Evolutionary conservation across 2,113 vertebrate species (phyloP).

Genomic region (Urocitellus parryii): DNA sequence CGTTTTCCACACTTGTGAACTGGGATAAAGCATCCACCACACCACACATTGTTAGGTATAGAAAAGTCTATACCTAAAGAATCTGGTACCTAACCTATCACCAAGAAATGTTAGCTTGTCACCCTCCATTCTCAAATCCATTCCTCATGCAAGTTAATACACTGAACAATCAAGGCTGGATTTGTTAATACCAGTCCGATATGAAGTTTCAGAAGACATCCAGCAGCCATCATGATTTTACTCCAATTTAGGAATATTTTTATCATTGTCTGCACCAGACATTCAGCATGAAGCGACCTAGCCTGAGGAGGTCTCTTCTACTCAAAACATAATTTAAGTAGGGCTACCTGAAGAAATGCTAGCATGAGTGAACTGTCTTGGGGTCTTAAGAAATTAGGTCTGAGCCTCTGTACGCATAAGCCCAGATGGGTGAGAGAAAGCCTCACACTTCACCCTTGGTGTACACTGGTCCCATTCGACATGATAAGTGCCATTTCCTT

Average conservation of each 20-base stretch:
- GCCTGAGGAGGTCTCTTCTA: not conserved
- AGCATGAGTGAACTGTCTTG: not conserved
- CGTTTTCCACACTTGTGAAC: not conserved
- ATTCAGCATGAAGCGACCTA: not conserved
- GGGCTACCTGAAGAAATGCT: not conserved
- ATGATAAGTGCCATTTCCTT: not conserved
- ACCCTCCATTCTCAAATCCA: slow-evolving; percentile 23
- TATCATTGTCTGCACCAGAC: not conserved
- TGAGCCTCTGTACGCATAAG: not conserved
- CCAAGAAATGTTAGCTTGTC: slow-evolving; percentile 49
- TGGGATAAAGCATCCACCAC: not conserved
- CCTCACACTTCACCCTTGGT: not conserved
- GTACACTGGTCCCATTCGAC: not conserved
- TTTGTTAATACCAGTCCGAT: slow-evolving; percentile 27
- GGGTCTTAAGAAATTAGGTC: not conserved
- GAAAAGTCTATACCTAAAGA: not conserved
- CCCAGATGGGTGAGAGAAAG: not conserved
- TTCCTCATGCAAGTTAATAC: slow-evolving; percentile 43
- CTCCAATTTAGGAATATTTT: not conserved
- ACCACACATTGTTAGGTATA: not conserved
- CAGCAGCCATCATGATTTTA: not conserved
- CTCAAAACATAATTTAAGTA: not conserved
- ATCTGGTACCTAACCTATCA: not conserved
- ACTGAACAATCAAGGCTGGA: slow-evolving; percentile 31
- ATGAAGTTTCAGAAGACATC: slow-evolving; percentile 29